Percentiles rank a stretch among this genome's conserved stretches.
These are phyloP conservation scores for Brachyptera risi DNA, from an alignment of 2,888 invertebrate species.

Conservation along the genomic window DNA sequence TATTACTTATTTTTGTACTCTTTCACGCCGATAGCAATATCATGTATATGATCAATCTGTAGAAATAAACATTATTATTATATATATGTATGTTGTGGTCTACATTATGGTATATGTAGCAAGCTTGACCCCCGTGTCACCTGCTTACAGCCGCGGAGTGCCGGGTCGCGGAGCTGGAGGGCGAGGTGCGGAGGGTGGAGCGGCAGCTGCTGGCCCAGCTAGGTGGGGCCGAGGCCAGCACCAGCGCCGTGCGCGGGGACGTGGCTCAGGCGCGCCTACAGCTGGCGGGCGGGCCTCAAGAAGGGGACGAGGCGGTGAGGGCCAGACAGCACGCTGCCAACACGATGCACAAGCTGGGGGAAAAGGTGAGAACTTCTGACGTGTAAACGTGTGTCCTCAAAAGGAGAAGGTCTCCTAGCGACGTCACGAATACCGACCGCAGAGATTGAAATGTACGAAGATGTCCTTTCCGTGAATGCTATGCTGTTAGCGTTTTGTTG, in stretches of 20 bases:
- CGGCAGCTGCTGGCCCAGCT: constrained; percentile 40
- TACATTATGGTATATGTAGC: too few relatives aligned
- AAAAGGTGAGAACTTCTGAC: constrained; percentile 41
- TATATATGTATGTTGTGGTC: too few relatives aligned
- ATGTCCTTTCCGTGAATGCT: too few relatives aligned
- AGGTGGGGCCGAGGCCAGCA: constrained; percentile 36
- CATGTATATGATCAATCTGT: too few relatives aligned
- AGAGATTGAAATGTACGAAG: too few relatives aligned
- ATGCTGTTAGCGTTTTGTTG: too few relatives aligned
- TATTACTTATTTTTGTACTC: too few relatives aligned
- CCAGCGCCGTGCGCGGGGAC: constrained; percentile 24
- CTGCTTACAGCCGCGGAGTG: constrained; percentile 20
- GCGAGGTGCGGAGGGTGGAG: constrained; percentile 36
- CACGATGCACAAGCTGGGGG: constrained; percentile 44
- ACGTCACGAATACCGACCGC: too few relatives aligned
- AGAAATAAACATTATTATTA: too few relatives aligned
- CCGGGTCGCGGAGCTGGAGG: constrained; percentile 37
- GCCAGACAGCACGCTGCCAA: constrained; percentile 46
- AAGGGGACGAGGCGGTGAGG: constrained; percentile 40
- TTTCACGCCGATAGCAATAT: too few relatives aligned
- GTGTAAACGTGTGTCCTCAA: background rate
- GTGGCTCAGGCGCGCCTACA: constrained; percentile 29
- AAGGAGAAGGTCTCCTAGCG: background rate
- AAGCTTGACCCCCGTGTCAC: background rate
- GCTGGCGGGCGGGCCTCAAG: constrained; percentile 35